phyloP scores from a whole-genome alignment of 2,113 vertebrate species.

The Seriola rivoliana region DNA sequence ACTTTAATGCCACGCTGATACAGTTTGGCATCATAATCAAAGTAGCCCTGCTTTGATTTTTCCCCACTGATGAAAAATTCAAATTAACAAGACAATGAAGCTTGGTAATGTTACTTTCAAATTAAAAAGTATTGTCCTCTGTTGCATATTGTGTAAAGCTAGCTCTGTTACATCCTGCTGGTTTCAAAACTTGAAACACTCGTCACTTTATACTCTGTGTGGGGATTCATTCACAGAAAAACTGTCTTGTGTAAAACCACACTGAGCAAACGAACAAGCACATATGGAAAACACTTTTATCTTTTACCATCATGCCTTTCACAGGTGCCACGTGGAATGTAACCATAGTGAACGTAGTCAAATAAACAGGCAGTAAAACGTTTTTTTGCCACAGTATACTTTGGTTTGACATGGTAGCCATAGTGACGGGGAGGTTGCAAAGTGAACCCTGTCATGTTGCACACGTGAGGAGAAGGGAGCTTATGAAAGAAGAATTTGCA shows the following conservation, averaged over 20 bases:
- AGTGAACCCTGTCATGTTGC: slow-evolving; percentile 78
- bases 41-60: slow-evolving; percentile 27
- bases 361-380: slow-evolving; percentile 70
- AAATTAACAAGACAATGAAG: slow-evolving; percentile 4
- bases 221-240: not conserved
- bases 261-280: not conserved
- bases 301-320: not conserved
- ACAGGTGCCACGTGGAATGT: slow-evolving; percentile 51
- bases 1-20: slow-evolving; percentile 39
- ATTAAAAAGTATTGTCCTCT: slow-evolving; percentile 18
- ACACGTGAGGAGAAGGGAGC: slow-evolving; percentile 74
- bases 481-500: slow-evolving; percentile 81
- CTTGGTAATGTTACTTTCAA: slow-evolving; percentile 7
- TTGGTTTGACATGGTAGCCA: slow-evolving; percentile 63
- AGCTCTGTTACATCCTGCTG: not conserved
- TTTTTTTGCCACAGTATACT: slow-evolving; percentile 52
- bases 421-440: slow-evolving; percentile 66
- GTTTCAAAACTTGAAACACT: not conserved
- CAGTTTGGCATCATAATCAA: slow-evolving; percentile 50
- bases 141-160: slow-evolving; percentile 9
- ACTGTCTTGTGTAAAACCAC: not conserved
- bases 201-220: not conserved
- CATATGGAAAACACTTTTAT: slow-evolving; percentile 32
- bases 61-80: slow-evolving; percentile 1
- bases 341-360: slow-evolving; percentile 48